Conservation (phyloP, 92 coral and sea anemone species). For the Phenganax stokvisi region DNA sequence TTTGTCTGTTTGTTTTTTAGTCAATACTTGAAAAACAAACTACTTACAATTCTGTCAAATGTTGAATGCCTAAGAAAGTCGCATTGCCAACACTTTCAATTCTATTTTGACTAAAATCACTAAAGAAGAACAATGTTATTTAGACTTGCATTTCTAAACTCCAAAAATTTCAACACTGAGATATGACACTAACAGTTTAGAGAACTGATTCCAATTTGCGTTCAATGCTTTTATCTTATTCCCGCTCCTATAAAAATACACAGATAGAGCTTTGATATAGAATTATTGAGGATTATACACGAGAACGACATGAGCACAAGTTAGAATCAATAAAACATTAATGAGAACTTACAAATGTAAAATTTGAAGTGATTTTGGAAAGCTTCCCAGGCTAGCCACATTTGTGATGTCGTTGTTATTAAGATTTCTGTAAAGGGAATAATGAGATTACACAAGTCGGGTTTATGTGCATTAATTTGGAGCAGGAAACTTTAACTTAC, state of each 20-base stretch:
- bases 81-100: constrained; percentile 22
- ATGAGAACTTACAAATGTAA: constrained; percentile 19
- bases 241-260: neutral
- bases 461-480: neutral
- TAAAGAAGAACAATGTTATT: neutral
- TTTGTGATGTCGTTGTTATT: constrained; percentile 15
- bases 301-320: no score
- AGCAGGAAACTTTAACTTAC: constrained; percentile 4
- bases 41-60: constrained; percentile 33
- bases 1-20: neutral
- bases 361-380: constrained; percentile 24
- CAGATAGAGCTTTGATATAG: neutral
- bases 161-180: neutral
- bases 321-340: no score
- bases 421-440: constrained; percentile 19
- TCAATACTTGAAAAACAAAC: neutral
- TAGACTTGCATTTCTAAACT: neutral
- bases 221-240: constrained; percentile 13
- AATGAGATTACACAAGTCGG: neutral
- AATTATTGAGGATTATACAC: neutral
- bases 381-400: constrained; percentile 15
- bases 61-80: neutral
- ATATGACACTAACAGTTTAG: constrained; percentile 26
- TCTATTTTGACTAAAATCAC: constrained; percentile 26
- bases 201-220: constrained; percentile 30